These are phyloP conservation scores for Bilobella aurantiaca DNA, from an alignment of 1,140 invertebrate genomes.

Conservation along the genomic window DNA sequence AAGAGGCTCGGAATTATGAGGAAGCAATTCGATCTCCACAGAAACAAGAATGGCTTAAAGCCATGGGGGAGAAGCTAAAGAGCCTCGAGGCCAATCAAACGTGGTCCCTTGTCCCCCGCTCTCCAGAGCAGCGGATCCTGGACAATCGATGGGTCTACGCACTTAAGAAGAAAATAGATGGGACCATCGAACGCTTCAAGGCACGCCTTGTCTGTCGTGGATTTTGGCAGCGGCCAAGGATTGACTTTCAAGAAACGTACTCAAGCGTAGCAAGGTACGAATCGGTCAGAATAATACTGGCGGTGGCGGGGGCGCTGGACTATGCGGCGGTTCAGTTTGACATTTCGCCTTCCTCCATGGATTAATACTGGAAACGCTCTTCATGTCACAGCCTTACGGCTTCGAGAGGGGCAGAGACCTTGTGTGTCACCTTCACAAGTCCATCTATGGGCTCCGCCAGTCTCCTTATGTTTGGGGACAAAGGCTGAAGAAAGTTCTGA, in stretches of 20 bases:
- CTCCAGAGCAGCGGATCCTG: not conserved
- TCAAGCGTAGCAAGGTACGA: constrained; percentile 33
- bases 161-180: constrained; percentile 2
- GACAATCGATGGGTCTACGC: constrained; percentile 18
- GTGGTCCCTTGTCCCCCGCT: constrained; percentile 35
- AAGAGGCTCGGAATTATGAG: not conserved
- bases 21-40: constrained; percentile 21
- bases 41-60: constrained; percentile 17
- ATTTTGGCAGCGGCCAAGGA: constrained; percentile 36
- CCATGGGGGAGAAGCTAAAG: constrained; percentile 23
- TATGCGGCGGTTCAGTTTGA: constrained; percentile 37
- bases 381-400: constrained; percentile 32
- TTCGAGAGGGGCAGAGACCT: not conserved
- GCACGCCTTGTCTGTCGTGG: constrained; percentile 38
- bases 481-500: not conserved
- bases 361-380: constrained; percentile 37
- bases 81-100: constrained; percentile 27
- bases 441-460: not conserved
- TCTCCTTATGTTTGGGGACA: not conserved
- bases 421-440: not conserved
- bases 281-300: constrained; percentile 27
- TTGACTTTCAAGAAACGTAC: constrained; percentile 35
- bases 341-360: constrained; percentile 40
- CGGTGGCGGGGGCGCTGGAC: constrained; percentile 28
- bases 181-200: constrained; percentile 23